Evolutionary conservation across 2,797 vertebrate genomes (phyloP).

Genomic region (Zalophus californianus): DNA sequence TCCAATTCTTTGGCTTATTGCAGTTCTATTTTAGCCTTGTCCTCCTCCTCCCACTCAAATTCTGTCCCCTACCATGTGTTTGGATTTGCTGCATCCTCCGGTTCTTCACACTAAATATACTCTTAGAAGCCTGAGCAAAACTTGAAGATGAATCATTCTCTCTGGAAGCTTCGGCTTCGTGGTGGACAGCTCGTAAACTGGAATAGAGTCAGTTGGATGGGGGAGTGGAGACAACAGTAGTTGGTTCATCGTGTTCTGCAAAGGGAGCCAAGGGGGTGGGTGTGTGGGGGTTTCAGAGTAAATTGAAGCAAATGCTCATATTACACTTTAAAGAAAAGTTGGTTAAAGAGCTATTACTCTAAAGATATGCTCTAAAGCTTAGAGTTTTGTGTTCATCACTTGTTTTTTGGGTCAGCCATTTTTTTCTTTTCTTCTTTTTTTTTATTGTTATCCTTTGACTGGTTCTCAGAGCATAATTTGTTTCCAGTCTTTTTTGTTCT

Average conservation of each 20-base stretch:
- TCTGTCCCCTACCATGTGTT: constrained; percentile 75
- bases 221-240: background rate
- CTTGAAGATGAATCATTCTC: constrained; percentile 55
- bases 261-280: background rate
- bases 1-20: constrained; percentile 68
- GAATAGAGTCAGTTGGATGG: constrained; percentile 63
- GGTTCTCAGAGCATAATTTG: constrained; percentile 82
- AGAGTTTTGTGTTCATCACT: constrained; percentile 75
- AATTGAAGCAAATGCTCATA: constrained; percentile 64
- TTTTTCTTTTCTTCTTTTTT: background rate
- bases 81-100: constrained; percentile 58
- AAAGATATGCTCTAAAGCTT: constrained; percentile 64
- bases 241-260: constrained; percentile 59
- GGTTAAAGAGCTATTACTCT: constrained; percentile 73
- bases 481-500: constrained; percentile 84
- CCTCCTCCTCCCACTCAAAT: constrained; percentile 77
- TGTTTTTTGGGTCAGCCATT: constrained; percentile 28
- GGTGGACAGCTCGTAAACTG: background rate
- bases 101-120: constrained; percentile 73
- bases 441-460: constrained; percentile 69
- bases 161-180: constrained; percentile 11
- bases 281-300: constrained; percentile 44
- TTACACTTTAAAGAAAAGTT: constrained; percentile 71
- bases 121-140: constrained; percentile 54
- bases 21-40: constrained; percentile 75